Percentiles rank a stretch among this genome's conserved stretches.
Evolutionary conservation across 2,113 vertebrate genomes (phyloP).

Genomic region (Scomber scombrus): DNA sequence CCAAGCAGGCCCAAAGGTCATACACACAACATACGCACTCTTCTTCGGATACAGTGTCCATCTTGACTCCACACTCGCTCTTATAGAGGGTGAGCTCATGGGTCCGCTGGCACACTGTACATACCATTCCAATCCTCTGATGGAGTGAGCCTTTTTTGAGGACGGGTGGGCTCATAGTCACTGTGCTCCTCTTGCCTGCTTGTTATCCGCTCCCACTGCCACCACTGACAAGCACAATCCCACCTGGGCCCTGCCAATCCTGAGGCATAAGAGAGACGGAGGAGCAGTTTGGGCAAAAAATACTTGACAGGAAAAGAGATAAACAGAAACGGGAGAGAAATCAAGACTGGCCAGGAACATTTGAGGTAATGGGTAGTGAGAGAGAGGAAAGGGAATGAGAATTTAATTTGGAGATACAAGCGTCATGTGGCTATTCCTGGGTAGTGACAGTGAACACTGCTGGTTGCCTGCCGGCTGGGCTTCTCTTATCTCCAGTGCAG

Average conservation of each 20-base stretch:
- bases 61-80: slow-evolving; percentile 28
- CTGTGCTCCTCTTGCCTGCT: slow-evolving; percentile 39
- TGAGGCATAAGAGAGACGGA: slow-evolving; percentile 8
- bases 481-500: slow-evolving; percentile 61
- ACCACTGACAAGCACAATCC: slow-evolving; percentile 50
- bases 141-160: slow-evolving; percentile 49
- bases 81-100: slow-evolving; percentile 71
- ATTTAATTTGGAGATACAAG: slow-evolving; percentile 56
- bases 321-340: slow-evolving; percentile 29
- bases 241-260: slow-evolving; percentile 44
- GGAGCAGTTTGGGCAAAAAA: slow-evolving; percentile 24
- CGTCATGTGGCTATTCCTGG: slow-evolving; percentile 63
- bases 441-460: slow-evolving; percentile 36
- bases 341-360: slow-evolving; percentile 34
- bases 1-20: slow-evolving; percentile 62
- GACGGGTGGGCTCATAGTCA: slow-evolving; percentile 47
- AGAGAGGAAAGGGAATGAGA: slow-evolving; percentile 44
- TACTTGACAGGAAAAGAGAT: slow-evolving; percentile 17
- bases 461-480: slow-evolving; percentile 36
- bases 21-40: slow-evolving; percentile 48
- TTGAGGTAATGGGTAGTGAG: slow-evolving; percentile 56
- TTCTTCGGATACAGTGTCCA: slow-evolving; percentile 20
- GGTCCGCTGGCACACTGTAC: slow-evolving; percentile 36
- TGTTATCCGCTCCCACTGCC: slow-evolving; percentile 54
- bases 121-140: slow-evolving; percentile 73